Percentiles rank a stretch among this genome's conserved stretches.
phyloP scores from a whole-genome alignment of 64 coral and sea anemone genomes.

The Montipora foliosa region DNA sequence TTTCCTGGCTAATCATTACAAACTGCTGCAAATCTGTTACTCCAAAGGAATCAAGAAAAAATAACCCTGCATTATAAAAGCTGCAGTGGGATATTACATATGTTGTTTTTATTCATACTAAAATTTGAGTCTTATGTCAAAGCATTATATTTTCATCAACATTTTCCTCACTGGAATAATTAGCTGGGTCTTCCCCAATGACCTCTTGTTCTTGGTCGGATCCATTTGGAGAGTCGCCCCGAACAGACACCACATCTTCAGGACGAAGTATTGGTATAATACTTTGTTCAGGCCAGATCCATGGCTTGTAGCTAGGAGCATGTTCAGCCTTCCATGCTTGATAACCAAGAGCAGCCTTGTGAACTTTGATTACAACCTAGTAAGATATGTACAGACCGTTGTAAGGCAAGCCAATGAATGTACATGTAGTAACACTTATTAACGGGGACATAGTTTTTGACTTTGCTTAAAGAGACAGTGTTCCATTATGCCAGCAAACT shows the following conservation, averaged over 20 bases:
- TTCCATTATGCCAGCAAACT: too few relatives aligned
- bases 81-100: neutral
- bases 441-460: too few relatives aligned
- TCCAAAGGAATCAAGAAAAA: neutral
- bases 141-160: conserved; percentile 77
- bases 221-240: conserved; percentile 59
- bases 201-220: conserved; percentile 70
- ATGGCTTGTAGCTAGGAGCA: conserved; percentile 90
- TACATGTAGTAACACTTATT: too few relatives aligned
- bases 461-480: too few relatives aligned
- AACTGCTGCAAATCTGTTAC: neutral
- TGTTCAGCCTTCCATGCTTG: conserved; percentile 86
- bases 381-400: neutral
- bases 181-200: conserved; percentile 69
- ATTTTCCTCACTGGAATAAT: conserved; percentile 87
- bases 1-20: conserved; percentile 5
- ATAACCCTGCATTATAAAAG: conserved; percentile 37
- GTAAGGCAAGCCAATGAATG: too few relatives aligned
- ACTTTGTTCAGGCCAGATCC: conserved; percentile 95
- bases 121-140: conserved; percentile 8
- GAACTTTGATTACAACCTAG: conserved; percentile 85
- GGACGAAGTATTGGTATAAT: conserved; percentile 66
- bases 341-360: conserved; percentile 88
- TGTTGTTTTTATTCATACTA: neutral
- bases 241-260: conserved; percentile 79